Evolutionary conservation across 2,797 vertebrate species (phyloP).

Genomic region (Cebuella pygmaea): DNA sequence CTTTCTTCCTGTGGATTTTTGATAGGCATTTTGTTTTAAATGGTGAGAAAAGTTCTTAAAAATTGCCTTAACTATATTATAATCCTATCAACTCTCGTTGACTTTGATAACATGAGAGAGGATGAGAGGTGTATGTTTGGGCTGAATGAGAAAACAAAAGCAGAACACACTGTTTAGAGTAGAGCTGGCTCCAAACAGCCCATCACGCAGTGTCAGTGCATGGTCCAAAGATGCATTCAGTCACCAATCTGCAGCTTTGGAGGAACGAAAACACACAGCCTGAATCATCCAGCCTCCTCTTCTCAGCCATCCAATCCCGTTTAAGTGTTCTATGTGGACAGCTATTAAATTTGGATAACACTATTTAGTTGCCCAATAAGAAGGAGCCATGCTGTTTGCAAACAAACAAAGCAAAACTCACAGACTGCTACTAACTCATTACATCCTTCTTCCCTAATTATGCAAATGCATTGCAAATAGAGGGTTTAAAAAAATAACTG

Average conservation of each 20-base stretch:
- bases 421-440: neutral
- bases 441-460: neutral
- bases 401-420: neutral
- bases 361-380: neutral
- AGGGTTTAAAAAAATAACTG: neutral
- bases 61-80: neutral
- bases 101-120: neutral
- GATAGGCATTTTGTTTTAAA: neutral
- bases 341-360: neutral
- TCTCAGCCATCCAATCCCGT: rapidly evolving
- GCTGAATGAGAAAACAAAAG: neutral
- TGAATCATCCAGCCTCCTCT: rapidly evolving
- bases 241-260: neutral
- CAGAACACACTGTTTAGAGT: neutral
- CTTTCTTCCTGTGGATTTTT: neutral
- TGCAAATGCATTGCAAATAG: neutral
- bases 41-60: neutral
- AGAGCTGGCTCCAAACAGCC: neutral
- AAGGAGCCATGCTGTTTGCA: neutral
- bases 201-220: too few species aligned
- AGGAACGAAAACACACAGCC: neutral
- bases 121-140: neutral
- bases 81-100: neutral
- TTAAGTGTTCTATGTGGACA: too few species aligned
- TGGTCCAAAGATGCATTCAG: too few species aligned